phyloP scores from a whole-genome alignment of 2,888 invertebrate species.

The Chesias legatella region DNA sequence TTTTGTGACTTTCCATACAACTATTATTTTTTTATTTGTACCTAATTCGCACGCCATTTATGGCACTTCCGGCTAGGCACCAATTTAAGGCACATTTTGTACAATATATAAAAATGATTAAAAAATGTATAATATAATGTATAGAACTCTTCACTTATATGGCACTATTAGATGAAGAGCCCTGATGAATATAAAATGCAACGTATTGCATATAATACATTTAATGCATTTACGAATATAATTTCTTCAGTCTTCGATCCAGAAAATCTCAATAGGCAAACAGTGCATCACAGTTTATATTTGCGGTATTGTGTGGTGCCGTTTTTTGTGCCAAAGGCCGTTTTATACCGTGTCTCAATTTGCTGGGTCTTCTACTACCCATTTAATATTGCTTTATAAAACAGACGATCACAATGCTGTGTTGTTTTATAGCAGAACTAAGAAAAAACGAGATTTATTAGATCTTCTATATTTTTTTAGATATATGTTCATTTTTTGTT shows the following conservation, averaged over 20 bases:
- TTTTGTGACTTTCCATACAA: conserved; percentile 74
- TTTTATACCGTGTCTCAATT: conserved; percentile 1
- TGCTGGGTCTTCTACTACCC: conserved; percentile 3
- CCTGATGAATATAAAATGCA: conserved; percentile 30
- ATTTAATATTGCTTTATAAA: too few relatives aligned
- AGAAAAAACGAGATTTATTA: too few relatives aligned
- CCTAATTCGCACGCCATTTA: conserved; percentile 55
- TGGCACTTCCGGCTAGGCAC: conserved; percentile 65
- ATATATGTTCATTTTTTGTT: too few relatives aligned
- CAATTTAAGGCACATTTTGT: conserved; percentile 60
- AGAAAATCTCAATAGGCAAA: conserved; percentile 75
- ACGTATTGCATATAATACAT: conserved; percentile 15
- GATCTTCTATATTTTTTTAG: too few relatives aligned
- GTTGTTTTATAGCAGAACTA: too few relatives aligned
- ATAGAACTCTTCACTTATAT: conserved; percentile 61
- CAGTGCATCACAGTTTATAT: conserved; percentile 67
- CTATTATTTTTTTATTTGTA: conserved; percentile 54
- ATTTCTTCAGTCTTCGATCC: conserved; percentile 72
- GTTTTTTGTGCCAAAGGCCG: conserved; percentile 42
- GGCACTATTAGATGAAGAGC: conserved; percentile 66
- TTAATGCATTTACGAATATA: conserved; percentile 28
- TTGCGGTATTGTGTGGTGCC: conserved; percentile 55
- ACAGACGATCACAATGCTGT: too few relatives aligned
- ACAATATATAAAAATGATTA: conserved; percentile 32
- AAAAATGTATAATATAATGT: conserved; percentile 35